phyloP scores from a whole-genome alignment of 2,888 invertebrate species.

The Actias luna region DNA sequence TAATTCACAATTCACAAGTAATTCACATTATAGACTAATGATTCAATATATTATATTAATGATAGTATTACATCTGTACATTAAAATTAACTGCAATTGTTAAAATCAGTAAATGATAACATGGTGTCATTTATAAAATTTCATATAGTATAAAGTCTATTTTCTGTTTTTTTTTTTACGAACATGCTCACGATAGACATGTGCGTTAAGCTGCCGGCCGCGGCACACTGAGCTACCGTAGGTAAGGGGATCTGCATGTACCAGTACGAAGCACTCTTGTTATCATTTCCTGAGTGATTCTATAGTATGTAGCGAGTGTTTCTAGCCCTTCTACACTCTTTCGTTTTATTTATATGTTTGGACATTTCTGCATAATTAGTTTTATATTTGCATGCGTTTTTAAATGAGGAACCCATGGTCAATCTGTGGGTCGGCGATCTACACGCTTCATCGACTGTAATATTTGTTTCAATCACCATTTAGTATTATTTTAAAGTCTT shows the following conservation, averaged over 20 bases:
- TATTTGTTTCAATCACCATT: not conserved
- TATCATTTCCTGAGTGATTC: conserved; percentile 69
- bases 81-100: not conserved
- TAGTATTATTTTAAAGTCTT: not conserved
- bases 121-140: conserved; percentile 31
- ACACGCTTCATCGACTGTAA: not conserved
- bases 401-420: not conserved
- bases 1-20: no score
- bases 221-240: conserved; percentile 61
- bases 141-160: conserved; percentile 11
- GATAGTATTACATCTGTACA: not conserved
- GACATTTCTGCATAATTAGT: not conserved
- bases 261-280: conserved; percentile 48
- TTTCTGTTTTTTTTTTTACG: conserved; percentile 52
- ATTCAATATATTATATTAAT: not conserved
- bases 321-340: conserved; percentile 6
- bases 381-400: not conserved
- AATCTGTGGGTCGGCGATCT: not conserved
- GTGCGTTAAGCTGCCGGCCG: conserved; percentile 59
- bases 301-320: conserved; percentile 28
- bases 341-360: not conserved
- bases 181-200: conserved; percentile 57
- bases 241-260: conserved; percentile 63
- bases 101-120: conserved; percentile 64
- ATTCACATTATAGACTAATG: no score